Evolutionary conservation across 2,888 invertebrate species (phyloP), one percentile per base, ranked within the genome.

Genomic region (Rhimphoctona megacephalus): DNA sequence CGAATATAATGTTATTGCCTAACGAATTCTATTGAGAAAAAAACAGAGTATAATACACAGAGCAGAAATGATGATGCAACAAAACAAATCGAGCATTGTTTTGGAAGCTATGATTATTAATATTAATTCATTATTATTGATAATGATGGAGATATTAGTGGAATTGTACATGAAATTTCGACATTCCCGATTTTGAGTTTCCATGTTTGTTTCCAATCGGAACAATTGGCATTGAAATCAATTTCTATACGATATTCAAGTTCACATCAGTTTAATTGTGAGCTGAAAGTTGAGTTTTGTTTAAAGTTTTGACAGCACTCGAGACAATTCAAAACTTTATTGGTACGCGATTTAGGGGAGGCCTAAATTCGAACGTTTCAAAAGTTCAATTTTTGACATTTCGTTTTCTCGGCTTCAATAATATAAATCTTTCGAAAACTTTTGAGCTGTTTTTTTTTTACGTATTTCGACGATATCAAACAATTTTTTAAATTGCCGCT

Each of bases 1-100:
- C 83, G 83, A 86, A 78, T 83, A 86, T 87, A 89, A 78, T 88
- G 88, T 88, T 88, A 88, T 89, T 77, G 86, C 86, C 83, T 85
- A 88, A 88, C 82, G 88, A 88, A 88, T 87, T 89, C 84, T 88
- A 89, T 89, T 77, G 83, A 80, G 77, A 83, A 76, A 86, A 72
- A 80, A 81, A 81, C 7, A 79, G 22, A 52, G n/a, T 49, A 25
- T 39, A 43, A 77, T 17, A 39, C 25, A 52, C 46, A 57, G 33
- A n/a, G 66, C 36, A 66, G 14, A 74, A 57, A 25, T 46, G 43
- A 66, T 39, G 39, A 64, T 83, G 49, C 70, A 52, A 57, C 36
- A 17, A 74, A 46, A 39, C 19, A 67, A 57, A 22, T 70, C 39
- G 49, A 72, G 36, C n/a, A 14, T 72, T 33, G 72, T 33, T 61